phyloP scores from a whole-genome alignment of 2,888 invertebrate species.

The Thysanoteuthis rhombus region DNA sequence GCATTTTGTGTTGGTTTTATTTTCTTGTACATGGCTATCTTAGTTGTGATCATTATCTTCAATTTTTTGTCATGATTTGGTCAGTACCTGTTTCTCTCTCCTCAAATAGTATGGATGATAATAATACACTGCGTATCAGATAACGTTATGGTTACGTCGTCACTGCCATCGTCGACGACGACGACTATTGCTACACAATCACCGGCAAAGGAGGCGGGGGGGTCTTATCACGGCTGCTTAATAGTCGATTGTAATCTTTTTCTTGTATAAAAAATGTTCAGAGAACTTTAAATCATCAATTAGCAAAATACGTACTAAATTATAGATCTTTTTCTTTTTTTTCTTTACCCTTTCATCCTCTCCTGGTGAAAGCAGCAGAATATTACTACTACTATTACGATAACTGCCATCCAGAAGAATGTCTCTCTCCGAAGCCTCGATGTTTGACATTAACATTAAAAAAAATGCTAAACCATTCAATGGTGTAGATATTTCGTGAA shows the following conservation, averaged over 20 bases:
- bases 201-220: background rate
- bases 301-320: background rate
- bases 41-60: background rate
- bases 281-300: background rate
- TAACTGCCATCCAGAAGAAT: background rate
- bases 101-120: background rate
- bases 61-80: background rate
- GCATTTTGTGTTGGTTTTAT: background rate
- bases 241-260: background rate
- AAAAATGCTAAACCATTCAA: too few species aligned
- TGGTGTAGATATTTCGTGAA: too few species aligned
- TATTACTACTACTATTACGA: background rate
- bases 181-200: background rate
- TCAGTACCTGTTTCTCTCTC: background rate
- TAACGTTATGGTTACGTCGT: background rate
- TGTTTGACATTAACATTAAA: too few species aligned
- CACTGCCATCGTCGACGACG: too few species aligned
- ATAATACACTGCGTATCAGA: background rate
- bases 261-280: background rate
- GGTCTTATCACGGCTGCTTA: background rate
- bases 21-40: background rate
- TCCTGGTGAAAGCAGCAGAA: background rate
- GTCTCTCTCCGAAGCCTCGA: background rate
- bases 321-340: background rate
- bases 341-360: background rate